A percentile compares a stretch with the other conserved stretches of the same genome.
Evolutionary conservation across 2,113 vertebrate genomes (phyloP).

Genomic region (Chaetorhynchus papuensis): DNA sequence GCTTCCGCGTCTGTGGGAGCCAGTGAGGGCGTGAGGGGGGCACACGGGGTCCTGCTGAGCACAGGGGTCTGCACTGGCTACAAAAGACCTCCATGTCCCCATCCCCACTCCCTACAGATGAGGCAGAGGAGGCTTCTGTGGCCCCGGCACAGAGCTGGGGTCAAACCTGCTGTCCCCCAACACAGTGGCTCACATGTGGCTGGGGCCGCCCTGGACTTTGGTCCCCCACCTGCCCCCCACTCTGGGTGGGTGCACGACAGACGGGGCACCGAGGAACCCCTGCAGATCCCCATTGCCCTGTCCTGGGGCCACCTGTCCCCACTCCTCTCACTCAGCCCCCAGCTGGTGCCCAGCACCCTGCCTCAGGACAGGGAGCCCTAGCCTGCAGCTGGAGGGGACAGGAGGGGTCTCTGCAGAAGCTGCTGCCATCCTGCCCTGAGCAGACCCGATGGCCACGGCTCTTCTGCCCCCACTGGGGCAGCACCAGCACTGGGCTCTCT

Average conservation of each 20-base stretch:
- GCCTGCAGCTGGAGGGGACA: neutral
- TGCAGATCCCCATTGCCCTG: neutral
- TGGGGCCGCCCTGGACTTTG: rapidly evolving
- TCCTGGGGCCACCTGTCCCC: rapidly evolving
- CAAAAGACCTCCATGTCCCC: rapidly evolving
- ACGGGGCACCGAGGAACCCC: rapidly evolving
- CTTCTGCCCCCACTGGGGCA: neutral
- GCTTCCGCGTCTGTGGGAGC: conserved; percentile 79
- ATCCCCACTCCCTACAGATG: rapidly evolving
- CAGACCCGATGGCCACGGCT: neutral
- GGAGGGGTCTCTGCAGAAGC: rapidly evolving
- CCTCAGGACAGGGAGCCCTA: neutral
- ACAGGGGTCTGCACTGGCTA: neutral
- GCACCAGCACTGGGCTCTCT: neutral
- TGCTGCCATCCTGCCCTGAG: rapidly evolving
- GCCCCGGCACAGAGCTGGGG: rapidly evolving
- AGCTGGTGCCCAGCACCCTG: neutral
- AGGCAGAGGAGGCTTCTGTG: neutral
- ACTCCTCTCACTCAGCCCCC: neutral
- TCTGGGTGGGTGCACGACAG: neutral
- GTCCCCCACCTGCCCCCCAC: rapidly evolving
- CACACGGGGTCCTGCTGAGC: rapidly evolving
- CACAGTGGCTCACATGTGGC: rapidly evolving
- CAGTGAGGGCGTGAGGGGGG: neutral
- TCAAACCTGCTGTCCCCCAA: neutral